Evolutionary conservation across 2,113 vertebrate species (phyloP).

Genomic region (Brevimyrus niger): DNA sequence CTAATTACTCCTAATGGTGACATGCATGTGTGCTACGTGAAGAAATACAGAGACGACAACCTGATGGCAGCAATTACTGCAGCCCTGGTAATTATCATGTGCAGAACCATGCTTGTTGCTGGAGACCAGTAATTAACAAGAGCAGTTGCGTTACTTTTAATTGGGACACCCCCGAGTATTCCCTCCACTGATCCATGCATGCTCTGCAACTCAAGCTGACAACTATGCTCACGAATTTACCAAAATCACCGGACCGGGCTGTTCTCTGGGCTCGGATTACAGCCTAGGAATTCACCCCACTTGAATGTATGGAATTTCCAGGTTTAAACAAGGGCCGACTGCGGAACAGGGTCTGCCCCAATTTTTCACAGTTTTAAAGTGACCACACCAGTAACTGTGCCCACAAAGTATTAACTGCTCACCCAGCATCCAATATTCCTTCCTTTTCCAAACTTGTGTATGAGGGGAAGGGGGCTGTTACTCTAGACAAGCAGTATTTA

Average conservation of each 20-base stretch:
- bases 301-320: background rate
- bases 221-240: background rate
- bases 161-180: constrained; percentile 17
- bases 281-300: background rate
- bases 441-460: background rate
- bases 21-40: constrained; percentile 42
- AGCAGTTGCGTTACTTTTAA: constrained; percentile 39
- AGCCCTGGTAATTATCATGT: constrained; percentile 41
- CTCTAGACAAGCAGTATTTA: background rate
- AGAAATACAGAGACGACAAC: constrained; percentile 38
- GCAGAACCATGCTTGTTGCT: constrained; percentile 39
- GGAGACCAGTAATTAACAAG: constrained; percentile 39
- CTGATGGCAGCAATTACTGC: constrained; percentile 48
- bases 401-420: background rate
- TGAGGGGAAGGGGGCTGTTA: background rate
- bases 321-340: background rate
- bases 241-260: background rate
- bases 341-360: too few species aligned
- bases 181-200: constrained; percentile 34
- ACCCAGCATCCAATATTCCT: background rate
- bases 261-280: background rate
- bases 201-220: background rate
- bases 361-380: background rate
- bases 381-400: too few species aligned
- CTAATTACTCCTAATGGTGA: constrained; percentile 44